Percentiles rank a stretch among this genome's conserved stretches.
Conservation (phyloP, 2,888 invertebrate species). For the Tetragonisca angustula region DNA sequence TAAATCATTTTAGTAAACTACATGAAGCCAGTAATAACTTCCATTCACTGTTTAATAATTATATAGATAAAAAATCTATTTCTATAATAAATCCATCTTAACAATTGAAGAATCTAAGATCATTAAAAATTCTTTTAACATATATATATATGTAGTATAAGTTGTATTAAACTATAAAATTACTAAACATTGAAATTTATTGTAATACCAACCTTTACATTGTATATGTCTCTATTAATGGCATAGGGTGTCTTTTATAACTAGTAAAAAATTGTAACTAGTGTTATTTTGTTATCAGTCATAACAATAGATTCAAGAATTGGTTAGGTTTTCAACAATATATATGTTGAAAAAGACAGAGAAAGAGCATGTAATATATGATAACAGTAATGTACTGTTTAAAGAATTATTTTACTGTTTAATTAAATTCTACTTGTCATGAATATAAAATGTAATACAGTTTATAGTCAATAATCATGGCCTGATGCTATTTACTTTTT, state of each 20-base stretch:
- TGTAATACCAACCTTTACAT: constrained; percentile 3
- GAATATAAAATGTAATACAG: constrained; percentile 27
- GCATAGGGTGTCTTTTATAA: neutral
- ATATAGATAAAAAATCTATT: neutral
- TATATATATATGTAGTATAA: neutral
- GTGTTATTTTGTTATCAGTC: constrained; percentile 22
- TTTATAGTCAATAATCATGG: constrained; percentile 29
- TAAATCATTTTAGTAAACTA: constrained; percentile 48
- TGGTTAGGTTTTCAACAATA: constrained; percentile 20
- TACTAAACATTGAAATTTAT: neutral
- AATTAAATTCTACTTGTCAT: constrained; percentile 6
- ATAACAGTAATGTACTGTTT: neutral
- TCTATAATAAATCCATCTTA: neutral
- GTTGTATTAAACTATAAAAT: neutral
- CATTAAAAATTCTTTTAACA: neutral
- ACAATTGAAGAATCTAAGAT: neutral
- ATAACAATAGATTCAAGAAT: constrained; percentile 10
- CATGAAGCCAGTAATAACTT: neutral
- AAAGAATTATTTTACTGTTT: neutral
- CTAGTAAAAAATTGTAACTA: neutral
- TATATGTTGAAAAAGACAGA: no score
- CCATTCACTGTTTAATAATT: neutral
- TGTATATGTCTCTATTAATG: neutral
- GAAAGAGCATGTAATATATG: constrained; percentile 15
- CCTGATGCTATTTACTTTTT: constrained; percentile 10